A percentile compares a stretch with the other conserved stretches of the same genome.
Evolutionary conservation across 2,888 invertebrate species (phyloP).

Genomic region (Trissolcus japonicus): DNA sequence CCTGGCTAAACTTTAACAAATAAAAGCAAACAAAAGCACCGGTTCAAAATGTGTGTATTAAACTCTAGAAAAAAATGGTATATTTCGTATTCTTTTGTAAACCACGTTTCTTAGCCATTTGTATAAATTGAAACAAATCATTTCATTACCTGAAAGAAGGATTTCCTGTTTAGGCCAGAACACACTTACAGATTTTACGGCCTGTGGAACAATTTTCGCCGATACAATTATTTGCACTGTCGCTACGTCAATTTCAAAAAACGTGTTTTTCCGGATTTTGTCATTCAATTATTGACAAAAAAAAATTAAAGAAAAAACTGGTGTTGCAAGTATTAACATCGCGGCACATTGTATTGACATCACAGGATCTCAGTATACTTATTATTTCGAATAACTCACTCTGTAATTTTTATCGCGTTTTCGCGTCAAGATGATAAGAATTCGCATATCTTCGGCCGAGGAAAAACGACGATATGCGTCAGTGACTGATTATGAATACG

Average conservation of each 20-base stretch:
- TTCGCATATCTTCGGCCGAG: slow-evolving; percentile 10
- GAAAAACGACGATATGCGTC: slow-evolving; percentile 11
- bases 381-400: slow-evolving; percentile 15
- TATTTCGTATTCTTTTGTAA: slow-evolving; percentile 34
- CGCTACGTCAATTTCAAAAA: neutral
- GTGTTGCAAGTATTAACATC: no score
- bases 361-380: neutral
- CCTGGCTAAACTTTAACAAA: no score
- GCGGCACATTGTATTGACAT: slow-evolving; percentile 7
- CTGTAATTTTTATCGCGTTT: slow-evolving; percentile 22
- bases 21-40: no score
- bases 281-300: neutral
- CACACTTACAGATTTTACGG: slow-evolving; percentile 48
- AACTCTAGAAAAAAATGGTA: no score
- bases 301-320: neutral
- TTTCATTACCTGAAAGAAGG: slow-evolving; percentile 75
- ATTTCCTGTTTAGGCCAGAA: slow-evolving; percentile 74
- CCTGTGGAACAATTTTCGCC: slow-evolving; percentile 43
- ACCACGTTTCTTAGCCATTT: slow-evolving; percentile 67
- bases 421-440: slow-evolving; percentile 29
- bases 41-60: no score
- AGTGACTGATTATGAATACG: slow-evolving; percentile 14
- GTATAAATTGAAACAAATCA: slow-evolving; percentile 71
- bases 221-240: slow-evolving; percentile 31
- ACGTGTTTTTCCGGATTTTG: slow-evolving; percentile 2